These are phyloP conservation scores for Trichonephila inaurata DNA, from an alignment of 1,140 invertebrate species.

Conservation along the genomic window DNA sequence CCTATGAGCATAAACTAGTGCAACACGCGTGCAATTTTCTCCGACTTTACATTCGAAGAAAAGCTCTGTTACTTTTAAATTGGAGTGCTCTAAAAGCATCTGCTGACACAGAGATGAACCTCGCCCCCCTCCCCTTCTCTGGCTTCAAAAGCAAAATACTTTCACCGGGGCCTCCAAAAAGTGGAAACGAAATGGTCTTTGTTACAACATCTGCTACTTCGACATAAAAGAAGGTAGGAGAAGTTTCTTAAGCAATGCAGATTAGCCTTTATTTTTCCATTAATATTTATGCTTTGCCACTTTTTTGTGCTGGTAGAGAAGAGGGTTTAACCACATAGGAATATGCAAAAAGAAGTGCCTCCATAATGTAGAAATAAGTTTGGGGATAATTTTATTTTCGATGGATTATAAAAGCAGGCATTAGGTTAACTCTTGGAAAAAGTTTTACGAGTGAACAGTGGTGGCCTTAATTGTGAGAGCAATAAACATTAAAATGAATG, in stretches of 20 bases:
- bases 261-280: constrained; percentile 64
- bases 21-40: constrained; percentile 31
- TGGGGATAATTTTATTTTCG: neutral
- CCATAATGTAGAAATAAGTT: constrained; percentile 5
- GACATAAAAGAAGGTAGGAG: constrained; percentile 4
- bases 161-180: neutral
- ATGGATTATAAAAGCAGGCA: neutral
- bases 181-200: constrained; percentile 50
- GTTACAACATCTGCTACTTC: constrained; percentile 45
- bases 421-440: neutral
- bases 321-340: neutral
- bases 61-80: constrained; percentile 45
- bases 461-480: neutral
- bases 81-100: constrained; percentile 59
- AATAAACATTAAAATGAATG: neutral
- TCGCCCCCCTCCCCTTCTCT: neutral
- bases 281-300: constrained; percentile 55
- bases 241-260: constrained; percentile 59
- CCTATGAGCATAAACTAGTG: constrained; percentile 21
- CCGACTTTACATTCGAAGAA: constrained; percentile 36
- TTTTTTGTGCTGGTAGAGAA: constrained; percentile 12
- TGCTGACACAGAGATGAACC: constrained; percentile 8
- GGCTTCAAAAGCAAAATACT: neutral
- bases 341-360: neutral
- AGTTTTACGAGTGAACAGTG: neutral